Evolutionary conservation across 2,888 invertebrate species (phyloP), one percentile per base, ranked within the genome.

Genomic region (Dicycla oo): DNA sequence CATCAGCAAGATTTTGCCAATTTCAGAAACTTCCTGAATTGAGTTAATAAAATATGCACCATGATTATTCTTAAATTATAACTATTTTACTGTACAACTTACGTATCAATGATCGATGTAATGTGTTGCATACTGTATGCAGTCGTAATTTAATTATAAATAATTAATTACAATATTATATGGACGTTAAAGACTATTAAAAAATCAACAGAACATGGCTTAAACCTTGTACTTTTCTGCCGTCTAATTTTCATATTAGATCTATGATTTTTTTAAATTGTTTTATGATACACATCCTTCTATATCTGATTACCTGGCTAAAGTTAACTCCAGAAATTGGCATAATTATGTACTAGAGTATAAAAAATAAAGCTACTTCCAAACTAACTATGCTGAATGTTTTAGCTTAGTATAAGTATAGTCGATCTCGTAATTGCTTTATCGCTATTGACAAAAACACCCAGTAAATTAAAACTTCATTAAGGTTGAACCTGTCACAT

Each of bases 61-160:
- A 71, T 86, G 86, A 84, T 92, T 93, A 93, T 88, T 90, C 93
- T 93, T 93, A 93, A 85, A 88, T 87, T 88, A 91, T 84, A 88
- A 88, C 86, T 86, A 85, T 83, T 84, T 89, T 91, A 92, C 93
- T 94, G 92, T 94, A 94, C 94, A 94, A 93, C 94, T 94, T 93
- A 93, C 87, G 88, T 91, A 91, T 89, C 90, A 92, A 92, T 80
- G 66, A 81, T 86, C 83, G 83, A 86, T 85, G 83, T 84, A 80
- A 73, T 81, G 75, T 57, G 73, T 76, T 75, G 75, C 73, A 74
- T 75, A 73, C 75, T 69, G 68, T 69, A 80, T 79, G 78, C 75
- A 78, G 53, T 71, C 20, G 69, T 76, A 61, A 69, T 76, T 61
- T 49, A 71, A 80, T 65, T 81, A 69, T 65, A 71, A 67, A 73